Evolutionary conservation across 2,113 vertebrate genomes (phyloP), one percentile per base, ranked within the genome.

Genomic region (Cinclus mexicanus): DNA sequence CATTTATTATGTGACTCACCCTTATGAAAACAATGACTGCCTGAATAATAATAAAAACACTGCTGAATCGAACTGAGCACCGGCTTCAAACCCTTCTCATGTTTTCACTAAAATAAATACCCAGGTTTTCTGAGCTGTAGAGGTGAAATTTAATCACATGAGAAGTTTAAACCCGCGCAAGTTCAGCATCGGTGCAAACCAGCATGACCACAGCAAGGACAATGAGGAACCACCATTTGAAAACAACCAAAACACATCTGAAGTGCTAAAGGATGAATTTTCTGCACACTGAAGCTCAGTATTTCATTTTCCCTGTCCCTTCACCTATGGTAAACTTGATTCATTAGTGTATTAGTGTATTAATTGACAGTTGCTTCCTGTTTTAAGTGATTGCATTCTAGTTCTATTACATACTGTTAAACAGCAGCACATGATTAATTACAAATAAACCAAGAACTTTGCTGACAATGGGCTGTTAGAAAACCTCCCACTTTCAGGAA

Each of bases 341-440:
- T 97, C 92, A 97, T 97, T 97, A 97, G 76, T 63, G 82, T 64
- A 91, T 93, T 97, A 97, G 68, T 65, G 76, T 47, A 95, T 93
- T 97, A 96, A 97, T 22, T 98, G 98, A 96, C 97, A 97, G 95
- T 95, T 93, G 93, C 79, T 97, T 96, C 94, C 95, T 89, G 78
- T 90, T 96, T 87, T 96, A 96, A 97, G 86, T 86, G 95, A 97
- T 94, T 95, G 88, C 83, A 95, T 93, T 95, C 93, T 89, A 79
- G 88, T 95, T 97, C 93, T 80, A 97, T 96, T 97, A 96, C 22
- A 41, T 69, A 93, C 82, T 96, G 96, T 96, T 96, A 97, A 81
- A 90, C 75, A 97, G 91, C 83, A 91, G 93, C 55, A 90, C 87
- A 89, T 95, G 95, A 97, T 97, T 97, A 97, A 97, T 97, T 97